Evolutionary conservation across 2,888 invertebrate species (phyloP).

Genomic region (Cryptophagus acutangulus): DNA sequence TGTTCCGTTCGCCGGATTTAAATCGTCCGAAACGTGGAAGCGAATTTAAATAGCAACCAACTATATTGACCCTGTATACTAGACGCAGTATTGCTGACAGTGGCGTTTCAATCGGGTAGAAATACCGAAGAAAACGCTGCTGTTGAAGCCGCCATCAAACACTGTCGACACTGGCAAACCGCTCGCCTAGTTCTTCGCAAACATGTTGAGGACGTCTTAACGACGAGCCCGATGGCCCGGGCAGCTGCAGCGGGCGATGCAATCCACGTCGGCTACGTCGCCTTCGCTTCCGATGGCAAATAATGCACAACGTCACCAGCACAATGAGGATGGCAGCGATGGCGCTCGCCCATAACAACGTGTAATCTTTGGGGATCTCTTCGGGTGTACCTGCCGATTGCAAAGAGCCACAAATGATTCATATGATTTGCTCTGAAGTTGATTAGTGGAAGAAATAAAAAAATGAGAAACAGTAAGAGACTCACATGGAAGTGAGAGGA

Average conservation of each 20-base stretch:
- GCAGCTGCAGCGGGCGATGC: conserved; percentile 45
- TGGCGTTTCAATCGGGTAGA: conserved; percentile 19
- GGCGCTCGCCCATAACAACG: conserved; percentile 40
- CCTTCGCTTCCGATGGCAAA: conserved; percentile 54
- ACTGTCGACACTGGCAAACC: conserved; percentile 55
- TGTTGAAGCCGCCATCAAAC: conserved; percentile 50
- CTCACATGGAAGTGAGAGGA: conserved; percentile 25
- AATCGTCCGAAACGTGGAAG: too few species aligned
- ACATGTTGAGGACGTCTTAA: conserved; percentile 45
- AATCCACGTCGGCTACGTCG: conserved; percentile 49
- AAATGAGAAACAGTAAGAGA: conserved; percentile 10
- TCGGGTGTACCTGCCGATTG: conserved; percentile 42
- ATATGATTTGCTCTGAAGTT: too few species aligned
- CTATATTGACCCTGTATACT: conserved; percentile 41
- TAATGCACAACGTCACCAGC: conserved; percentile 48
- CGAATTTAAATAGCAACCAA: too few species aligned
- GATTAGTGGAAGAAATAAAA: background rate
- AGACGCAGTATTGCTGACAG: conserved; percentile 42
- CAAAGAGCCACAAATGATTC: conserved; percentile 50
- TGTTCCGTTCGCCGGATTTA: too few species aligned
- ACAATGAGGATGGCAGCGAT: conserved; percentile 48
- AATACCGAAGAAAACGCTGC: conserved; percentile 21
- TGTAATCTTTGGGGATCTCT: conserved; percentile 41
- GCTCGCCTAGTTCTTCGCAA: conserved; percentile 55
- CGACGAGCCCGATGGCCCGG: conserved; percentile 43